These are phyloP conservation scores for Halcyon leucocephala DNA, from an alignment of 2,797 vertebrate species.

Conservation along the genomic window DNA sequence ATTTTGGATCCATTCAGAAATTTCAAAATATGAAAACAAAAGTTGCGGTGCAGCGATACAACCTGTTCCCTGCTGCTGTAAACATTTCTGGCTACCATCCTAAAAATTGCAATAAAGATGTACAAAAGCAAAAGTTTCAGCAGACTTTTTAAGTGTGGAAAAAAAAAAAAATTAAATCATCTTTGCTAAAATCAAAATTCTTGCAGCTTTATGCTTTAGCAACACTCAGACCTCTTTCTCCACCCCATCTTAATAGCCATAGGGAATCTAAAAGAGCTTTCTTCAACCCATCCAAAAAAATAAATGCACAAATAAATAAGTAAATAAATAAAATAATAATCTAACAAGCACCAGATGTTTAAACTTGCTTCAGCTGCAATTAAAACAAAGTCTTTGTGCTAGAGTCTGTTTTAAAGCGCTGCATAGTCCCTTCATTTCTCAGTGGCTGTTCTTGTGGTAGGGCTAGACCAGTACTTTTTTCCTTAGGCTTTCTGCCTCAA, in stretches of 20 bases:
- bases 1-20: background rate
- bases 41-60: background rate
- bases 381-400: conserved; percentile 28
- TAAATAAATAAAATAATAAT: conserved; percentile 49
- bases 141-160: background rate
- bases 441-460: conserved; percentile 3
- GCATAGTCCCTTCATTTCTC: background rate
- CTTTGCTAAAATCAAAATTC: background rate
- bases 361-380: conserved; percentile 49
- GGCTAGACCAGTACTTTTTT: background rate
- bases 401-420: conserved; percentile 3
- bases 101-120: background rate
- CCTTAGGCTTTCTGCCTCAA: background rate
- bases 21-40: background rate
- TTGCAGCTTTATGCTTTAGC: conserved; percentile 11
- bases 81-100: background rate
- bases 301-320: conserved; percentile 36
- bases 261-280: conserved; percentile 11
- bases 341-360: conserved; percentile 48
- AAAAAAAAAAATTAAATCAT: background rate
- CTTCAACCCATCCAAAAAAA: conserved; percentile 8
- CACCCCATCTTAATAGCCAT: conserved; percentile 2
- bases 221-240: conserved; percentile 1
- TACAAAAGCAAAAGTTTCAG: background rate
- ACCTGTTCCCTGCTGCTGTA: background rate